Evolutionary conservation across 2,797 vertebrate genomes (phyloP).

Genomic region (Gadopsis marmoratus): DNA sequence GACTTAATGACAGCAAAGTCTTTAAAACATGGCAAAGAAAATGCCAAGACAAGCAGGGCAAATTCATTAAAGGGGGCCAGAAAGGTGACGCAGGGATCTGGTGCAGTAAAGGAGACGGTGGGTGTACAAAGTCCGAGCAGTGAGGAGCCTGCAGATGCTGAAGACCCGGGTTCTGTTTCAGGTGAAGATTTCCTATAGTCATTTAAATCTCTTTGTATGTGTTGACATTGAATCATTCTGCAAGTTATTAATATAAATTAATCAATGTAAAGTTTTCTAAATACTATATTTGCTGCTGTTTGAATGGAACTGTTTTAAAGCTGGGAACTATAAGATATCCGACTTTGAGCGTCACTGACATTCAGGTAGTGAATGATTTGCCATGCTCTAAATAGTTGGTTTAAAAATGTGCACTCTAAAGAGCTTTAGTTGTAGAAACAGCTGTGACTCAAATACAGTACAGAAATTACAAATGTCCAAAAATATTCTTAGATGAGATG

Average conservation of each 20-base stretch:
- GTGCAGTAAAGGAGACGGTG: constrained; percentile 6
- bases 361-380: neutral
- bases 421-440: neutral
- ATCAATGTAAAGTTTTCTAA: neutral
- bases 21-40: constrained; percentile 40
- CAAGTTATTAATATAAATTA: neutral
- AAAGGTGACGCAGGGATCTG: constrained; percentile 7
- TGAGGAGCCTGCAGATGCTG: neutral
- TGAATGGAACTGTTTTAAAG: neutral
- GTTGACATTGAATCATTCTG: neutral
- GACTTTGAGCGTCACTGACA: neutral
- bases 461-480: neutral
- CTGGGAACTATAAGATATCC: neutral
- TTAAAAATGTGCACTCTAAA: neutral
- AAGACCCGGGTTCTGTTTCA: neutral
- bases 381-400: neutral
- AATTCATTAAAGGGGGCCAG: constrained; percentile 35
- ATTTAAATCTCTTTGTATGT: neutral
- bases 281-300: neutral
- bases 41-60: constrained; percentile 18
- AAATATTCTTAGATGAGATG: neutral
- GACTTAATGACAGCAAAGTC: constrained; percentile 31
- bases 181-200: constrained; percentile 46
- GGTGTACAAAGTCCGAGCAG: constrained; percentile 2
- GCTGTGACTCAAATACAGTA: neutral